These are phyloP conservation scores for Eristalinus aeneus DNA, from an alignment of 2,888 invertebrate genomes.

Conservation along the genomic window DNA sequence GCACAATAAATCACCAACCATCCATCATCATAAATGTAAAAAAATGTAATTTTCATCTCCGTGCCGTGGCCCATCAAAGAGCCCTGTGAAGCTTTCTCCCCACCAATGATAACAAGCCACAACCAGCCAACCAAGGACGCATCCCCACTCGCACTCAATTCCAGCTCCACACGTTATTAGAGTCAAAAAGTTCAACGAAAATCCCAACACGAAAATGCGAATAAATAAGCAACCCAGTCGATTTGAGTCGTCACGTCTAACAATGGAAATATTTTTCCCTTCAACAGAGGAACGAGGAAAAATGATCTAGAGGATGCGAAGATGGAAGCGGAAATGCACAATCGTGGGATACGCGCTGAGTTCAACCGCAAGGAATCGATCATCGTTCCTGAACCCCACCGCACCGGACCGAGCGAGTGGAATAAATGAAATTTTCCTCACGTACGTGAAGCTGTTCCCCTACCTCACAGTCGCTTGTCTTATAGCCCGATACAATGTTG, in stretches of 20 bases:
- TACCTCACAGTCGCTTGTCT: background rate
- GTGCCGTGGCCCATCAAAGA: constrained; percentile 1
- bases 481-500: constrained; percentile 26
- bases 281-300: background rate
- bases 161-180: constrained; percentile 46
- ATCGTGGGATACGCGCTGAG: constrained; percentile 21
- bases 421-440: constrained; percentile 54
- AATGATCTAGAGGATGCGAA: background rate
- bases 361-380: constrained; percentile 60
- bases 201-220: constrained; percentile 30
- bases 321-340: constrained; percentile 31
- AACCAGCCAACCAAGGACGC: constrained; percentile 11
- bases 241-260: constrained; percentile 61
- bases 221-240: constrained; percentile 55
- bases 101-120: constrained; percentile 5
- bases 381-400: constrained; percentile 37
- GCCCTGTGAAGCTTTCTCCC: background rate
- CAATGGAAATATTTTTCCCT: constrained; percentile 45
- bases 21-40: constrained; percentile 67
- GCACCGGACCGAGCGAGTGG: background rate
- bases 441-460: too few species aligned
- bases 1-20: constrained; percentile 63
- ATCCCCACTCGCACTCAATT: constrained; percentile 1
- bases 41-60: constrained; percentile 55
- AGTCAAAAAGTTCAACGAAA: constrained; percentile 53